phyloP scores from a whole-genome alignment of 2,797 vertebrate genomes.

The Valencia hispanica region DNA sequence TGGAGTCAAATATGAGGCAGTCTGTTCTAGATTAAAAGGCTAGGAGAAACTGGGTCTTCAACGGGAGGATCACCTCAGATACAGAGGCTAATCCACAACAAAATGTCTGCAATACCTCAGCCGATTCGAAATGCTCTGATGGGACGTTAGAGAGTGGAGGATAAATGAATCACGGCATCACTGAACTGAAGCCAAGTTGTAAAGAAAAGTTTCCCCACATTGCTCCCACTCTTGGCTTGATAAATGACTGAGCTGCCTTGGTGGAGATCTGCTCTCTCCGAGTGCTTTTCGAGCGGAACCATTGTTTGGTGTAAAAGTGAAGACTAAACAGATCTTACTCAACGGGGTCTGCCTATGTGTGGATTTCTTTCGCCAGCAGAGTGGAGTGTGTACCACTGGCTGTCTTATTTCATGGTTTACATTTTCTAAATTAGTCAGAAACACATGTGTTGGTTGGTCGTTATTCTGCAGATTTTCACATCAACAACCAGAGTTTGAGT shows the following conservation, averaged over 20 bases:
- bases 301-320: background rate
- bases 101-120: background rate
- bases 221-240: no score
- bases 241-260: no score
- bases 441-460: background rate
- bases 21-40: background rate
- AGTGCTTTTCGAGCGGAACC: no score
- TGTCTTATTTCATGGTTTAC: background rate
- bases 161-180: background rate
- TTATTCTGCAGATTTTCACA: background rate
- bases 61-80: background rate
- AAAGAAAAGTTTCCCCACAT: background rate
- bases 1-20: background rate
- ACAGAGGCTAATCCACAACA: background rate
- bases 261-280: no score
- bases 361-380: background rate
- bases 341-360: background rate
- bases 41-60: background rate
- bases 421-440: slow-evolving; percentile 2
- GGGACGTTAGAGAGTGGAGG: background rate
- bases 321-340: background rate
- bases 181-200: background rate
- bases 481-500: background rate
- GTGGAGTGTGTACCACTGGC: no score
- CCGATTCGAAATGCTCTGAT: background rate